These are phyloP conservation scores for Protodeltote pygarga DNA, from an alignment of 2,888 invertebrate species.

Conservation along the genomic window DNA sequence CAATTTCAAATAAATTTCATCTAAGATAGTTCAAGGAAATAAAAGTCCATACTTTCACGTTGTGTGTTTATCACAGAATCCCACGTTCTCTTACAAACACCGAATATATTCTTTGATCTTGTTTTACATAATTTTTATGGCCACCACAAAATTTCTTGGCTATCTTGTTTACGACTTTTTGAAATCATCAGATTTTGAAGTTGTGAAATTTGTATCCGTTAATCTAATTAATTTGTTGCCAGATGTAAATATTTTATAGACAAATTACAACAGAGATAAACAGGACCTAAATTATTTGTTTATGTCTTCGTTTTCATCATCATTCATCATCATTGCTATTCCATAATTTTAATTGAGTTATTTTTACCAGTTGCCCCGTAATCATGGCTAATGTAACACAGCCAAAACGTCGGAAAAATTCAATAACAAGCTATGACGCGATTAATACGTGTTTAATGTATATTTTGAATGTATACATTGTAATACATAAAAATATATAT, in stretches of 20 bases:
- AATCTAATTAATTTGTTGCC: slow-evolving; percentile 6
- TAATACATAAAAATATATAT: too few species aligned
- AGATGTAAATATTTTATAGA: slow-evolving; percentile 2
- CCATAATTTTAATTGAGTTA: too few species aligned
- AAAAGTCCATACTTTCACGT: slow-evolving; percentile 16
- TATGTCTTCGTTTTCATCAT: too few species aligned
- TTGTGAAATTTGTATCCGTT: slow-evolving; percentile 35
- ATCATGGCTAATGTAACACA: too few species aligned
- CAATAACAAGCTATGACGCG: too few species aligned
- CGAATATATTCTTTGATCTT: slow-evolving; percentile 39
- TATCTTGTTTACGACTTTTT: slow-evolving; percentile 41
- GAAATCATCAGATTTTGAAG: slow-evolving; percentile 24
- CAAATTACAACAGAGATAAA: not conserved
- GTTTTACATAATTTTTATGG: slow-evolving; percentile 41
- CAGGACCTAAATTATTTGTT: not conserved
- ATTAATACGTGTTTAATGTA: too few species aligned
- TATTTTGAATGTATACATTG: too few species aligned
- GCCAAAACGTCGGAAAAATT: too few species aligned
- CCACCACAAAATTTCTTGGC: slow-evolving; percentile 23
- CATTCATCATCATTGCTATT: too few species aligned
- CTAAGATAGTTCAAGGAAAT: slow-evolving; percentile 2
- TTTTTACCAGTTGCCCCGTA: too few species aligned
- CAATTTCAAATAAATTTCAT: not conserved
- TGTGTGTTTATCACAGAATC: slow-evolving; percentile 15
- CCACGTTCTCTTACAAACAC: slow-evolving; percentile 17